These are phyloP conservation scores for Tetragnatha versicolor DNA, from an alignment of 1,140 invertebrate genomes.

Conservation along the genomic window DNA sequence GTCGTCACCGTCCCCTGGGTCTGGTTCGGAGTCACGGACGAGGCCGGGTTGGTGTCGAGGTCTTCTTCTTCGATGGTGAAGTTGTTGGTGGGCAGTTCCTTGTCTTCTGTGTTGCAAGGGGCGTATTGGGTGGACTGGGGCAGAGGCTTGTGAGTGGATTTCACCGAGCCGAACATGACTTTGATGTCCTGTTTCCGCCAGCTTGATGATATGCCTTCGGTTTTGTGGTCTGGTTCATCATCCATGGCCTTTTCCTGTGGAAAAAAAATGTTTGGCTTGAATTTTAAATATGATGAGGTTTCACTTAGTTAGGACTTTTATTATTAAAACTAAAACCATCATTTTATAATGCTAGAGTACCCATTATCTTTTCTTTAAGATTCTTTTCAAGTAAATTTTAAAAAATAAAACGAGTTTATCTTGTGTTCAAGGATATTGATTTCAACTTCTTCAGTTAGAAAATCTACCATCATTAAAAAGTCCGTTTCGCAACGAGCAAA, in stretches of 20 bases:
- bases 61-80: constrained; percentile 5
- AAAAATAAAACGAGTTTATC: too few species aligned
- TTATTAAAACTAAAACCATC: background rate
- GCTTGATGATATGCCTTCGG: constrained; percentile 20
- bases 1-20: background rate
- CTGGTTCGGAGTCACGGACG: background rate
- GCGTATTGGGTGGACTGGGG: background rate
- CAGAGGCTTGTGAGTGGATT: background rate
- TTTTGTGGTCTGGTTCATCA: background rate
- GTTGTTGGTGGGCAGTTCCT: background rate
- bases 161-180: constrained; percentile 17
- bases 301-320: background rate
- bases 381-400: too few species aligned
- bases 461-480: too few species aligned
- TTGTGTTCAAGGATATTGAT: too few species aligned
- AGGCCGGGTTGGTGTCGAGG: background rate
- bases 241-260: background rate
- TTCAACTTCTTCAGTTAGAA: too few species aligned
- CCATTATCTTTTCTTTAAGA: too few species aligned
- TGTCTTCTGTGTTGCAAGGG: constrained; percentile 17
- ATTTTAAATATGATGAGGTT: background rate
- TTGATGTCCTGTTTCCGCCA: constrained; percentile 37
- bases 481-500: too few species aligned
- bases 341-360: too few species aligned
- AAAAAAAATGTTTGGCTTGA: background rate